A percentile compares a stretch with the other conserved stretches of the same genome.
These are phyloP conservation scores for Drosophila nigromelanica DNA, from an alignment of 1,140 invertebrate species.

Conservation along the genomic window DNA sequence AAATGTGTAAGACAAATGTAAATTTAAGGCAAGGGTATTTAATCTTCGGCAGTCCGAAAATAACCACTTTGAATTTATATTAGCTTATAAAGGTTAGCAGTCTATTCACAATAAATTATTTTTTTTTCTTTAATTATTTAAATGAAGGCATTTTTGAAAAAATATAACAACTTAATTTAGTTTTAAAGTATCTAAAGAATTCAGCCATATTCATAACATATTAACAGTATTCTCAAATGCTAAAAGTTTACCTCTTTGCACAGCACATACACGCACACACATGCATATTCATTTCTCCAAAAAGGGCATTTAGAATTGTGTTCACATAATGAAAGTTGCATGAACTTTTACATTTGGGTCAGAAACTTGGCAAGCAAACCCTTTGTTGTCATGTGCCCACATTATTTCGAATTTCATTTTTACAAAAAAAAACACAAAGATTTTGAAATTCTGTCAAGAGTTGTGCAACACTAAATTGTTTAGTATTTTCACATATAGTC, in stretches of 20 bases:
- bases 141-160: too few relatives aligned
- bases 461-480: slow-evolving; percentile 4
- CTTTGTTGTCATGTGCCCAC: background rate
- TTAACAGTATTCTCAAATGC: background rate
- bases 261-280: background rate
- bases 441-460: background rate
- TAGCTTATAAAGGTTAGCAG: too few relatives aligned
- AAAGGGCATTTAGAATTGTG: background rate
- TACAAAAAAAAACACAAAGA: background rate
- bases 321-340: background rate
- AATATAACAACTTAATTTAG: too few relatives aligned
- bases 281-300: background rate
- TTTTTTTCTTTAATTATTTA: too few relatives aligned
- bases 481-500: background rate
- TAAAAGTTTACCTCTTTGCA: background rate
- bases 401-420: background rate
- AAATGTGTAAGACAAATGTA: too few relatives aligned
- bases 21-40: too few relatives aligned
- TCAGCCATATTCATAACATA: background rate
- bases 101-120: too few relatives aligned
- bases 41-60: too few relatives aligned
- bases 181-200: too few relatives aligned
- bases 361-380: slow-evolving; percentile 1
- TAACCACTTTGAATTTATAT: too few relatives aligned
- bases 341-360: background rate